A percentile compares a stretch with the other conserved stretches of the same genome.
phyloP scores from a whole-genome alignment of 2,113 vertebrate species.

The Ursus arctos region DNA sequence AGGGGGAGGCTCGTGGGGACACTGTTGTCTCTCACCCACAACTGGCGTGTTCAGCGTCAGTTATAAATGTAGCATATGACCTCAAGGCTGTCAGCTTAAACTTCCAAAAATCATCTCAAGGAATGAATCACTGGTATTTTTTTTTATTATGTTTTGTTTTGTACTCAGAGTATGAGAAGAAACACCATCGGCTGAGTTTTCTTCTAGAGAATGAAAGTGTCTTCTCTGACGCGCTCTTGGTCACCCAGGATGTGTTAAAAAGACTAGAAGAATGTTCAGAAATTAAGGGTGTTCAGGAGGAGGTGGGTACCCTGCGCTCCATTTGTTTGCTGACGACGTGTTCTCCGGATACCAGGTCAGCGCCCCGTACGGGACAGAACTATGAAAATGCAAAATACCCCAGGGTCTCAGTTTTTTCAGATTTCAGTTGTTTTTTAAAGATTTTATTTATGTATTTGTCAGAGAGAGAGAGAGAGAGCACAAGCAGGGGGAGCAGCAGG shows the following conservation, averaged over 20 bases:
- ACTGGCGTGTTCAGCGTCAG: not conserved
- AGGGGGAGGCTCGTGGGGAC: constrained; percentile 68
- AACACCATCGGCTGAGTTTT: constrained; percentile 85
- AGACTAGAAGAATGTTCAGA: constrained; percentile 84
- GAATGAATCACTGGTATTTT: constrained; percentile 74
- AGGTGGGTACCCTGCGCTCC: constrained; percentile 82
- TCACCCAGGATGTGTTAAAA: constrained; percentile 83
- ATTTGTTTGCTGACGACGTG: not conserved
- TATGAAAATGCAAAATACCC: not conserved
- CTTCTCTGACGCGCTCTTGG: constrained; percentile 86
- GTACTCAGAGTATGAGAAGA: constrained; percentile 78
- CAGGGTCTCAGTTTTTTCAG: not conserved
- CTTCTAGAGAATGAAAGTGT: constrained; percentile 85
- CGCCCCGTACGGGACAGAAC: not conserved
- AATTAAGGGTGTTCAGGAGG: constrained; percentile 85
- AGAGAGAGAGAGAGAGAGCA: too few relatives aligned
- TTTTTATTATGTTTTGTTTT: constrained; percentile 79
- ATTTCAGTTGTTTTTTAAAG: not conserved
- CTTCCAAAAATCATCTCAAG: constrained; percentile 75
- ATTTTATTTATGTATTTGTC: not conserved
- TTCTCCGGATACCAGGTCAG: not conserved
- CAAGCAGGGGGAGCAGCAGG: too few relatives aligned
- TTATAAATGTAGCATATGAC: constrained; percentile 29
- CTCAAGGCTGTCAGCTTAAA: constrained; percentile 65
- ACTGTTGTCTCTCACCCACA: not conserved